Conservation (phyloP, 2,113 vertebrate genomes). For the Aegotheles bennettii region DNA sequence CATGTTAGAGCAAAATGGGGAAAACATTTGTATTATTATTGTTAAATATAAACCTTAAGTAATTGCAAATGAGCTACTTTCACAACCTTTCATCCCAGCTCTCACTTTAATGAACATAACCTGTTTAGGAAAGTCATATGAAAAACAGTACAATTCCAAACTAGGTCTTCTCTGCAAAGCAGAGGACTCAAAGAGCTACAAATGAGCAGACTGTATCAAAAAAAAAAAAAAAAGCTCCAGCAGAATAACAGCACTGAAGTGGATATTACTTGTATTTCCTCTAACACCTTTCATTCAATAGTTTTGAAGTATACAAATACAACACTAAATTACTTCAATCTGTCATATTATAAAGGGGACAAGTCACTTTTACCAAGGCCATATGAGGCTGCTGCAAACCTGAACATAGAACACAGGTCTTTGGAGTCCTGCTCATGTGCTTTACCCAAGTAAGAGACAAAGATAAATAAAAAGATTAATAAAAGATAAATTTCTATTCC, state of each 20-base stretch:
- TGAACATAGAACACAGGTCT: background rate
- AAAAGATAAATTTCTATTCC: background rate
- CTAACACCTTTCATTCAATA: background rate
- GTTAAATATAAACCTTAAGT: background rate
- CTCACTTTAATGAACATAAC: background rate
- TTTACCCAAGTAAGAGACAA: background rate
- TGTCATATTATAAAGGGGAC: background rate
- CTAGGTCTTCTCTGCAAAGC: background rate
- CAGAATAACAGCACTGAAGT: background rate
- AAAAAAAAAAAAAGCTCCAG: background rate
- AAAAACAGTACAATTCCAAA: background rate
- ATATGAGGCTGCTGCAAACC: background rate
- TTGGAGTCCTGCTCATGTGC: background rate
- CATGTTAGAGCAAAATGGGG: background rate
- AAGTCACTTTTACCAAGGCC: background rate
- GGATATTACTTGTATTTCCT: background rate
- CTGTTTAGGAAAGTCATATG: background rate
- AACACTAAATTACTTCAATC: background rate
- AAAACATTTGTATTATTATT: background rate
- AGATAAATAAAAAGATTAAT: background rate
- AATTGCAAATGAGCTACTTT: background rate
- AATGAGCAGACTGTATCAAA: background rate
- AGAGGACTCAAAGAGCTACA: background rate
- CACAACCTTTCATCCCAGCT: background rate
- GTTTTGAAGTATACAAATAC: background rate